Percentiles rank a stretch among this genome's conserved stretches.
These are phyloP conservation scores for Sphyrna mokarran DNA, from an alignment of 2,113 vertebrate genomes.

Conservation along the genomic window DNA sequence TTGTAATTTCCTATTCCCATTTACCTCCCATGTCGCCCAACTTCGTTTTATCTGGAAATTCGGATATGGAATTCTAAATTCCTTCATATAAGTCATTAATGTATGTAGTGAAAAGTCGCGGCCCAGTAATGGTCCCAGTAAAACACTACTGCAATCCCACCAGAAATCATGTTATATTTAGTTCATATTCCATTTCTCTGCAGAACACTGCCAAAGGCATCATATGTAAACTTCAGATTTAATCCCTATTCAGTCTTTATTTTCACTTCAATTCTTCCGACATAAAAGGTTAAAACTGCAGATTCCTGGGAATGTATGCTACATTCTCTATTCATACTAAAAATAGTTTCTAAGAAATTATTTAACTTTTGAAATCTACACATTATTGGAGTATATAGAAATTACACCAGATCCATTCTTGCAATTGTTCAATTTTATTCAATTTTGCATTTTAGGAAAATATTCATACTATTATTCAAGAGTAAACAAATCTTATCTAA, in stretches of 20 bases:
- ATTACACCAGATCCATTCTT: background rate
- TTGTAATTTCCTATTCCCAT: background rate
- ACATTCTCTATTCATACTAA: no score
- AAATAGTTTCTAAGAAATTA: background rate
- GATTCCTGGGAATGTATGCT: no score
- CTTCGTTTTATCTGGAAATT: background rate
- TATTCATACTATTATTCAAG: background rate
- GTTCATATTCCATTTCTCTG: no score
- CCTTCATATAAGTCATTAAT: no score
- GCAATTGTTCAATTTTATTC: background rate
- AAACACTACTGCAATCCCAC: no score
- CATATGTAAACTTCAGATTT: background rate
- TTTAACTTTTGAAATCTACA: background rate
- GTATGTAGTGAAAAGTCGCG: no score
- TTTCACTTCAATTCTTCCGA: background rate
- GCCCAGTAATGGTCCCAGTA: no score
- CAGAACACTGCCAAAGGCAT: background rate
- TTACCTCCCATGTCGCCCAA: background rate
- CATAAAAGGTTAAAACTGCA: background rate
- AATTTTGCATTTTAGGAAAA: background rate
- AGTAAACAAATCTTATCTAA: background rate
- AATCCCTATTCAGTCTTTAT: background rate
- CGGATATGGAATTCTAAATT: background rate
- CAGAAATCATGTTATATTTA: no score
- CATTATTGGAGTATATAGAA: background rate